phyloP scores from a whole-genome alignment of 2,888 invertebrate genomes.

The Pseudoips prasinana region DNA sequence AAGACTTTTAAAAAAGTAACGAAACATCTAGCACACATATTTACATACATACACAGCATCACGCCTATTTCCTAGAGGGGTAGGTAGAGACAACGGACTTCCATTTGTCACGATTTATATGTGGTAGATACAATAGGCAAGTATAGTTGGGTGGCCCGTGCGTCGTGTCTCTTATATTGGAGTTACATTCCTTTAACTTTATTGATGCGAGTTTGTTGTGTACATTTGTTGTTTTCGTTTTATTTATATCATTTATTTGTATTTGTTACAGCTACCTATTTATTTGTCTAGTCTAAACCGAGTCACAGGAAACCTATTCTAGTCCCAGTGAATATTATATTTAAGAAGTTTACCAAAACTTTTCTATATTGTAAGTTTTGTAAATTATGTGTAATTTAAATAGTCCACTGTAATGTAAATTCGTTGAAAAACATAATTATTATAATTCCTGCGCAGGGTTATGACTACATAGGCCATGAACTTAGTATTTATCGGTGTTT shows the following conservation, averaged over 20 bases:
- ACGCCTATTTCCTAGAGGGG: too few species aligned
- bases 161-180: slow-evolving; percentile 21
- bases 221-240: slow-evolving; percentile 48
- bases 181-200: slow-evolving; percentile 54
- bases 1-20: too few species aligned
- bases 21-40: too few species aligned
- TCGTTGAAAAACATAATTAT: slow-evolving; percentile 37
- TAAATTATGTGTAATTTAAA: slow-evolving; percentile 43
- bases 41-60: too few species aligned
- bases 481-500: slow-evolving; percentile 40
- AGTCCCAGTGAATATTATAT: slow-evolving; percentile 37
- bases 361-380: slow-evolving; percentile 44
- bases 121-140: too few species aligned
- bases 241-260: slow-evolving; percentile 41
- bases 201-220: slow-evolving; percentile 42
- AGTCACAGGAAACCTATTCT: slow-evolving; percentile 46
- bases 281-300: slow-evolving; percentile 51
- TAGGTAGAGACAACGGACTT: too few species aligned
- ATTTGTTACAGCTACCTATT: slow-evolving; percentile 42
- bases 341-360: slow-evolving; percentile 30
- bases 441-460: slow-evolving; percentile 47
- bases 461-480: slow-evolving; percentile 25
- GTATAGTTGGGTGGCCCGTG: too few species aligned
- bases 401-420: slow-evolving; percentile 44
- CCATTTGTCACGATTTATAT: too few species aligned